Evolutionary conservation across 2,113 vertebrate genomes (phyloP).

Genomic region (Pardalotus punctatus): DNA sequence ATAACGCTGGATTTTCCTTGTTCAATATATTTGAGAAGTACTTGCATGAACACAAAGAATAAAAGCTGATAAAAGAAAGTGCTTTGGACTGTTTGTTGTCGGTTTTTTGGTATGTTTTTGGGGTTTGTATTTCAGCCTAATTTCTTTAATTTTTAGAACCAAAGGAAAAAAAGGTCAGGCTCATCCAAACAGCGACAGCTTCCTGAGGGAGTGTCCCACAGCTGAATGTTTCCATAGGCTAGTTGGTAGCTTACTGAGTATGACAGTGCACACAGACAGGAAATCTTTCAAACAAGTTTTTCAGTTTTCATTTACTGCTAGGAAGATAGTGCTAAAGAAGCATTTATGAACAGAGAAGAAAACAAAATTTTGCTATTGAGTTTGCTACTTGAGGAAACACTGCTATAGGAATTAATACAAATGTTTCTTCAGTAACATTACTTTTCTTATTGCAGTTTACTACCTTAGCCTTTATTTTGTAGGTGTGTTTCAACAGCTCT

Average conservation of each 20-base stretch:
- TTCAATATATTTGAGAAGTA: background rate
- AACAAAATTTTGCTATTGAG: background rate
- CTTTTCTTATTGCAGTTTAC: background rate
- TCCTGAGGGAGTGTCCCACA: background rate
- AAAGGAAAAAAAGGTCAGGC: background rate
- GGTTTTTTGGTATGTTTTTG: background rate
- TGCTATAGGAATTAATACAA: background rate
- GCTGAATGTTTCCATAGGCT: background rate
- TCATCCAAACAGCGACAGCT: background rate
- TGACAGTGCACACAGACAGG: background rate
- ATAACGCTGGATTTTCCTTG: background rate
- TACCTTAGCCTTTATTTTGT: background rate
- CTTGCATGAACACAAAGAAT: background rate
- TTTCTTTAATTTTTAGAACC: background rate
- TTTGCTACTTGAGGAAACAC: background rate
- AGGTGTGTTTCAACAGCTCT: background rate
- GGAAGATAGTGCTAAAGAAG: background rate
- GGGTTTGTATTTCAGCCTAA: background rate
- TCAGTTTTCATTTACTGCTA: background rate
- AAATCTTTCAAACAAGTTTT: background rate
- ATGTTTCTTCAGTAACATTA: background rate
- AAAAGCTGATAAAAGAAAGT: background rate
- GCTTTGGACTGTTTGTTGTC: background rate
- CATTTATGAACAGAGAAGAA: background rate
- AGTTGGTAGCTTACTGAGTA: background rate